Evolutionary conservation across 2,797 vertebrate species (phyloP).

Genomic region (Acanthurus leucopareius): DNA sequence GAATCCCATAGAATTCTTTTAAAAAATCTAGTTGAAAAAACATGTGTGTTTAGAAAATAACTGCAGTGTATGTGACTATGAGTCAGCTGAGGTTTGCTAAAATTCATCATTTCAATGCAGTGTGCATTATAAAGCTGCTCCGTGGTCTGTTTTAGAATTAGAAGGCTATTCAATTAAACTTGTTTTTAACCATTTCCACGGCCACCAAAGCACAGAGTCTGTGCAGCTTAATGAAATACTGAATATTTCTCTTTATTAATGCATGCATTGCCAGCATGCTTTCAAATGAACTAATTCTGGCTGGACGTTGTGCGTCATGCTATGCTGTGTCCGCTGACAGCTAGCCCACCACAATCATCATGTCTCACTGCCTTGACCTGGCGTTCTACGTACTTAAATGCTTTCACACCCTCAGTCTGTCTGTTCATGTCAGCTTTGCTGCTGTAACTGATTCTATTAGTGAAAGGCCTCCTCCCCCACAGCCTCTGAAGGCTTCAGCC

Average conservation of each 20-base stretch:
- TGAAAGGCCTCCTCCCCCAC: slow-evolving; percentile 30
- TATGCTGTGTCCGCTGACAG: slow-evolving; percentile 68
- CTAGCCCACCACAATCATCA: slow-evolving; percentile 53
- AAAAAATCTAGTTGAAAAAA: slow-evolving; percentile 21
- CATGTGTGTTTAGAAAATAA: slow-evolving; percentile 55
- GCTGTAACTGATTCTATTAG: slow-evolving; percentile 34
- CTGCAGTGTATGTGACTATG: slow-evolving; percentile 69
- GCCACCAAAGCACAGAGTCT: slow-evolving; percentile 60
- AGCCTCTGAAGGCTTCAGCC: slow-evolving; percentile 28
- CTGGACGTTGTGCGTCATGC: slow-evolving; percentile 67
- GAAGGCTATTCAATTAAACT: slow-evolving; percentile 63
- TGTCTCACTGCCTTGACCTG: slow-evolving; percentile 47
- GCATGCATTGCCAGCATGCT: slow-evolving; percentile 81
- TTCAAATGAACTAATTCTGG: slow-evolving; percentile 68
- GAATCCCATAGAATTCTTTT: slow-evolving; percentile 58
- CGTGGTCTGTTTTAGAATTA: slow-evolving; percentile 60
- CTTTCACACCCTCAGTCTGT: slow-evolving; percentile 35
- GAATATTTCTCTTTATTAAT: slow-evolving; percentile 58
- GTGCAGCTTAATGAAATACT: slow-evolving; percentile 66
- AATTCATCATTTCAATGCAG: slow-evolving; percentile 73
- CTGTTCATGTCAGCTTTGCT: slow-evolving; percentile 26
- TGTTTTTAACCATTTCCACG: slow-evolving; percentile 60
- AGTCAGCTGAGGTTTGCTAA: slow-evolving; percentile 52
- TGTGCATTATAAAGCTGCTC: slow-evolving; percentile 80
- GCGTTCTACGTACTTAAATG: slow-evolving; percentile 34